Conservation (phyloP, 2,888 invertebrate genomes). For the Eupeodes luniger region DNA sequence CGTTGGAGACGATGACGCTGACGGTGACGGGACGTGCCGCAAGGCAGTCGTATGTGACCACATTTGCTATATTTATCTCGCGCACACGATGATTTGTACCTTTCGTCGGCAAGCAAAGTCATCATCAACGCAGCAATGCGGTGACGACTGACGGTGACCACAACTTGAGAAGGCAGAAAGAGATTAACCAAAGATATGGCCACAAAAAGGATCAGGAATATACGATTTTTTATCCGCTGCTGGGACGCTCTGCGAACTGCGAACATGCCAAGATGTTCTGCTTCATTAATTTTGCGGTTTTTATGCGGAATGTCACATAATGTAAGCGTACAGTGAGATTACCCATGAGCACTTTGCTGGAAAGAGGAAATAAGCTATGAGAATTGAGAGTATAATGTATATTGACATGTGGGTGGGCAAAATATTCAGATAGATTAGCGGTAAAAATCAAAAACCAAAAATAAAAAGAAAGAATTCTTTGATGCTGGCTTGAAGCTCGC, state of each 20-base stretch:
- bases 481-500: too few relatives aligned
- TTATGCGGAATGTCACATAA: constrained; percentile 62
- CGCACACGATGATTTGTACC: constrained; percentile 73
- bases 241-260: constrained; percentile 7
- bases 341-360: constrained; percentile 50
- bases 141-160: constrained; percentile 51
- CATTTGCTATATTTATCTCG: constrained; percentile 75
- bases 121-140: constrained; percentile 26
- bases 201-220: constrained; percentile 40
- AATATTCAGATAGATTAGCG: constrained; percentile 47
- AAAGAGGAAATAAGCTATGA: constrained; percentile 59
- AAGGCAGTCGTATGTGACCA: constrained; percentile 70
- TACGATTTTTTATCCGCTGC: constrained; percentile 23
- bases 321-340: constrained; percentile 48
- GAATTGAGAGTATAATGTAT: constrained; percentile 28
- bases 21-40: constrained; percentile 38
- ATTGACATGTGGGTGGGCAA: constrained; percentile 67
- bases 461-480: background rate
- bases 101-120: constrained; percentile 54
- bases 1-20: constrained; percentile 22
- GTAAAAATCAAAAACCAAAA: background rate
- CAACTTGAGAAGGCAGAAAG: constrained; percentile 52
- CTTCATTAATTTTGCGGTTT: constrained; percentile 74
- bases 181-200: constrained; percentile 69
- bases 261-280: constrained; percentile 60